Evolutionary conservation across 2,888 invertebrate species (phyloP).

Genomic region (Dynastes tityus): DNA sequence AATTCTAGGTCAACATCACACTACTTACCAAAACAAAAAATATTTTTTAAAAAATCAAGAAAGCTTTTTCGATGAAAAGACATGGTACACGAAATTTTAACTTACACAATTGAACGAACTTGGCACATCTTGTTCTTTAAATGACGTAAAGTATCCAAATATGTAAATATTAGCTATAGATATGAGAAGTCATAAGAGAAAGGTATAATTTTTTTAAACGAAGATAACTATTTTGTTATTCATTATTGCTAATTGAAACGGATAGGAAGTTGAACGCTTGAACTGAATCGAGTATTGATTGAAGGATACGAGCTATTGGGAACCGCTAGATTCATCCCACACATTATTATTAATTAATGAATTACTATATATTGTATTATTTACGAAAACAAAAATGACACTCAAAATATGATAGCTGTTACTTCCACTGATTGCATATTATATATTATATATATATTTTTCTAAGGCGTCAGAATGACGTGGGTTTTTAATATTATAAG

Average conservation of each 20-base stretch:
- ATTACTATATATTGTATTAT: slow-evolving; percentile 33
- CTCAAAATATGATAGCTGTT: slow-evolving; percentile 64
- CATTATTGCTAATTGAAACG: no score
- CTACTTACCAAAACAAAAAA: not conserved
- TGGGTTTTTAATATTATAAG: slow-evolving; percentile 47
- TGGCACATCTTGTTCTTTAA: slow-evolving; percentile 30
- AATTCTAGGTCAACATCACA: slow-evolving; percentile 15
- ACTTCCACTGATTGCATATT: slow-evolving; percentile 67
- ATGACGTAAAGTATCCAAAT: slow-evolving; percentile 10
- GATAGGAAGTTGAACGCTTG: not conserved
- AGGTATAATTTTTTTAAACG: slow-evolving; percentile 12
- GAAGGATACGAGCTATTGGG: slow-evolving; percentile 1
- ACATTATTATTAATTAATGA: slow-evolving; percentile 5
- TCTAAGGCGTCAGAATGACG: slow-evolving; percentile 45
- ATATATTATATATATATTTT: slow-evolving; percentile 52
- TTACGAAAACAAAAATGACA: slow-evolving; percentile 38
- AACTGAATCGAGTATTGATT: slow-evolving; percentile 7
- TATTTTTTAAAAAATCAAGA: not conserved
- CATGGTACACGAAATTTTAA: not conserved
- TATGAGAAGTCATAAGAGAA: not conserved
- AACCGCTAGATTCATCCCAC: slow-evolving; percentile 12
- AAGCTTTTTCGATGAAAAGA: no score
- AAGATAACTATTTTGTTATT: not conserved
- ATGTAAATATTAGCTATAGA: slow-evolving; percentile 25
- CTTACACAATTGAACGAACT: not conserved